Evolutionary conservation across 2,113 vertebrate species (phyloP).

Genomic region (Machaerirhynchus nigripectus): DNA sequence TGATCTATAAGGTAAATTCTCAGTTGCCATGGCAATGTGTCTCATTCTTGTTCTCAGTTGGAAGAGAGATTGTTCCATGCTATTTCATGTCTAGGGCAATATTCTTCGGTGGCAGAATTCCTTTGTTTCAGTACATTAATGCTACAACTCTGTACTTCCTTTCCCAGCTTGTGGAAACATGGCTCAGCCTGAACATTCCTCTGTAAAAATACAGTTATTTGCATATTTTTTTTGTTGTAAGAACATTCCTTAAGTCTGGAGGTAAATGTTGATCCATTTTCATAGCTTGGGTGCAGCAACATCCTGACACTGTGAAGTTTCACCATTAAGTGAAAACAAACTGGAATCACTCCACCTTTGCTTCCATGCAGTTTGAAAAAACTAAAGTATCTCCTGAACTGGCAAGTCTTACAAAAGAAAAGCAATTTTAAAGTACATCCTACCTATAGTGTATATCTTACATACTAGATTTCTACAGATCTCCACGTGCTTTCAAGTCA

Average conservation of each 20-base stretch:
- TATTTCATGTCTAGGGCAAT: neutral
- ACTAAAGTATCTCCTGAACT: neutral
- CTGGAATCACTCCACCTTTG: neutral
- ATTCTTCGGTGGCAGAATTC: conserved; percentile 29
- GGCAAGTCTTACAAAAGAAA: neutral
- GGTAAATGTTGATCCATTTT: conserved; percentile 57
- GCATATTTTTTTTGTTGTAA: conserved; percentile 22
- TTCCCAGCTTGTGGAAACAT: conserved; percentile 7
- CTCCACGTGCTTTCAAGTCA: neutral
- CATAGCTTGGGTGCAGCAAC: conserved; percentile 51
- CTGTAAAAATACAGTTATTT: conserved; percentile 26
- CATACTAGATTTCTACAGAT: neutral
- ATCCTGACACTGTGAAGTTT: neutral
- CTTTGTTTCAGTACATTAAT: conserved; percentile 5
- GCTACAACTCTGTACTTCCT: neutral
- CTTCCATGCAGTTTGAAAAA: neutral
- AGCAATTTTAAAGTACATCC: conserved; percentile 14
- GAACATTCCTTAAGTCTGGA: conserved; percentile 56
- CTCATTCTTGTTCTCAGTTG: neutral
- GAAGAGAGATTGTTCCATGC: neutral
- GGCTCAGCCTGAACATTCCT: conserved; percentile 39
- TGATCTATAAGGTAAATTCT: conserved; percentile 21
- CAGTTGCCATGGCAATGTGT: conserved; percentile 15
- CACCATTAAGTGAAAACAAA: neutral
- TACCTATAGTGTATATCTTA: conserved; percentile 17